Evolutionary conservation across 2,113 vertebrate genomes (phyloP).

Genomic region (Aix galericulata): DNA sequence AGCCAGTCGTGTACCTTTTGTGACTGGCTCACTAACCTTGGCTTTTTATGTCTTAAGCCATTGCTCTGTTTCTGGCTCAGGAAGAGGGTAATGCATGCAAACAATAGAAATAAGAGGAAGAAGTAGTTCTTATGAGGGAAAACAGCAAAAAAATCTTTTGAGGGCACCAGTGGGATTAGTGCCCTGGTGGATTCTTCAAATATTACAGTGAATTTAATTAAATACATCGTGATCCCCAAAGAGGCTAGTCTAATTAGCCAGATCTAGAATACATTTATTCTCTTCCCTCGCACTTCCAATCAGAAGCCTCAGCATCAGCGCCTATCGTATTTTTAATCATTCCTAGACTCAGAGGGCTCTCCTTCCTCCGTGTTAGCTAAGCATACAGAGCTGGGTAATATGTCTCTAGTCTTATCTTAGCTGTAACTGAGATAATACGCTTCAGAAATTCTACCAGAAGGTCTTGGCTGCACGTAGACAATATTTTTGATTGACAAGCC

Average conservation of each 20-base stretch:
- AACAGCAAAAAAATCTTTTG: conserved; percentile 55
- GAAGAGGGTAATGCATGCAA: not conserved
- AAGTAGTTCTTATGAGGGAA: conserved; percentile 46
- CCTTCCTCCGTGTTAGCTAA: conserved; percentile 21
- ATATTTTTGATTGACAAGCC: conserved; percentile 58
- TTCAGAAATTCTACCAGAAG: conserved; percentile 23
- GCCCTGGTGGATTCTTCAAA: conserved; percentile 77
- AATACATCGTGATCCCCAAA: conserved; percentile 79
- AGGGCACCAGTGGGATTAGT: conserved; percentile 74
- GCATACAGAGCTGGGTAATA: conserved; percentile 49
- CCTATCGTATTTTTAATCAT: conserved; percentile 65
- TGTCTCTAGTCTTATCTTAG: conserved; percentile 69
- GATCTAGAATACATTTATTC: conserved; percentile 80
- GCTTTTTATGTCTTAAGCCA: not conserved
- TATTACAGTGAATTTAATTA: conserved; percentile 84
- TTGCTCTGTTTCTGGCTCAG: conserved; percentile 1
- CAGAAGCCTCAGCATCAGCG: conserved; percentile 70
- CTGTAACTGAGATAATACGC: conserved; percentile 59
- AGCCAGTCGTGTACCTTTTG: fast-evolving
- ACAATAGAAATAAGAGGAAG: conserved; percentile 45
- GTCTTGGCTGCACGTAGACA: conserved; percentile 24
- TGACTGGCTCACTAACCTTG: fast-evolving
- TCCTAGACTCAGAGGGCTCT: conserved; percentile 60
- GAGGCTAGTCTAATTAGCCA: conserved; percentile 82
- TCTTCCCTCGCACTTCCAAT: conserved; percentile 62